Conservation (phyloP, 1,140 invertebrate genomes). For the Listronotus oregonensis region DNA sequence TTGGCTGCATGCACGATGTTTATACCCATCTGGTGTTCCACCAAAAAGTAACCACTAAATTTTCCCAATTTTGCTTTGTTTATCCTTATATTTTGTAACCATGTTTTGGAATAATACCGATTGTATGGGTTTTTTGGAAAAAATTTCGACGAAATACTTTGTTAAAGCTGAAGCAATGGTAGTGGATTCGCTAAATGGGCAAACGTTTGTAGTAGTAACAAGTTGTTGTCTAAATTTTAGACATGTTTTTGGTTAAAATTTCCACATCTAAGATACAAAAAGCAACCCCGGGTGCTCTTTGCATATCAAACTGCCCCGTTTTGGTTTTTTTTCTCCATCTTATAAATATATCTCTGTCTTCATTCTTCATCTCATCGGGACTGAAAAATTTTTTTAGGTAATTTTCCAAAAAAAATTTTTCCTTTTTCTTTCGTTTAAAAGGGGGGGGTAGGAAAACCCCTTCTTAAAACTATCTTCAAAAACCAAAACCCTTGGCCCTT, state of each 20-base stretch:
- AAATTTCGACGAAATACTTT: constrained; percentile 34
- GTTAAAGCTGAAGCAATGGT: constrained; percentile 23
- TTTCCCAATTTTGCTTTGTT: constrained; percentile 7
- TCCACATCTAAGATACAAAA: constrained; percentile 37
- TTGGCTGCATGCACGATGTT: constrained; percentile 24
- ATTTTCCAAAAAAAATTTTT: constrained; percentile 1
- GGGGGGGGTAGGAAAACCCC: constrained; percentile 11
- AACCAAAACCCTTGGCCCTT: constrained; percentile 4
- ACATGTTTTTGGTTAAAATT: constrained; percentile 27
- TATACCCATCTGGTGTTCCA: background rate
- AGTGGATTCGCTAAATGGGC: constrained; percentile 20
- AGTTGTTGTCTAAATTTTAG: constrained; percentile 25
- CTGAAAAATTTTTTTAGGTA: constrained; percentile 20
- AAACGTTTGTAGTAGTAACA: constrained; percentile 15
- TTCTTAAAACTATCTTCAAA: constrained; percentile 12
- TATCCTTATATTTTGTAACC: background rate
- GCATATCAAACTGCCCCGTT: constrained; percentile 13
- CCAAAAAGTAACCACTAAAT: background rate
- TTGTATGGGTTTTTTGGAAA: constrained; percentile 20
- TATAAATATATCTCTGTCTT: constrained; percentile 23
- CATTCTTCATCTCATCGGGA: constrained; percentile 22
- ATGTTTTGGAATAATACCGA: constrained; percentile 25
- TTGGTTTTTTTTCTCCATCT: constrained; percentile 33
- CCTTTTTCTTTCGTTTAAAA: constrained; percentile 9
- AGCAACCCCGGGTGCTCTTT: constrained; percentile 35